phyloP scores from a whole-genome alignment of 2,113 vertebrate species.

The Chloropsis hardwickii region DNA sequence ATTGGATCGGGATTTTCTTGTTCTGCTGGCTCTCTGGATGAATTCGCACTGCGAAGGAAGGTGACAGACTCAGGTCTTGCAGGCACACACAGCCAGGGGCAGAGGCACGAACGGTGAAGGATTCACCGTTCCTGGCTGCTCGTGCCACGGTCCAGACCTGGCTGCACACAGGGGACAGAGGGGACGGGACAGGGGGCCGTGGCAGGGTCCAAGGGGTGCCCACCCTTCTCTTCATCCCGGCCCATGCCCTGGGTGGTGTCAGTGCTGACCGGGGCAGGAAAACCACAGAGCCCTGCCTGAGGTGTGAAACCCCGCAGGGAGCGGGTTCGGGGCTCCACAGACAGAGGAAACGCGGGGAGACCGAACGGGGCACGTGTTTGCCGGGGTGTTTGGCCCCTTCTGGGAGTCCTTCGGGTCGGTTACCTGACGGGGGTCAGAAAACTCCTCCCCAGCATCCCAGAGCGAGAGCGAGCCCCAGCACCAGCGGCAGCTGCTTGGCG shows the following conservation, averaged over 20 bases:
- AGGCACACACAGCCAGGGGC: fast-evolving
- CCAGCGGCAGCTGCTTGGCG: background rate
- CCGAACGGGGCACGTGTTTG: fast-evolving
- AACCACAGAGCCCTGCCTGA: background rate
- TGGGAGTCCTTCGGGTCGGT: fast-evolving
- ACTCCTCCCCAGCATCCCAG: background rate
- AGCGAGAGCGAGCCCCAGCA: background rate
- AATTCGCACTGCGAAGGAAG: fast-evolving
- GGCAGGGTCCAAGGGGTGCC: background rate
- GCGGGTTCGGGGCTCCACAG: fast-evolving
- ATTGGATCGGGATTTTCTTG: background rate
- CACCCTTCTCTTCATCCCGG: background rate
- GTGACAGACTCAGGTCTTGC: background rate
- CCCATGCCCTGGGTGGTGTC: background rate
- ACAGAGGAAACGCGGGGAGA: fast-evolving
- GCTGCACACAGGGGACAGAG: background rate
- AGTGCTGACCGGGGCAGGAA: fast-evolving
- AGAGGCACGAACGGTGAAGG: background rate
- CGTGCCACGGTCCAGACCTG: fast-evolving
- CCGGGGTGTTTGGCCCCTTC: background rate
- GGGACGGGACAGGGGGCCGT: background rate
- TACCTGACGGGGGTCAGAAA: background rate
- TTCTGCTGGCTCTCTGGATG: background rate
- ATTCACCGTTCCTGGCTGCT: background rate
- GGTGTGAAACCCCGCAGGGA: fast-evolving